These are phyloP conservation scores for Peromyscus nudipes DNA, from an alignment of 2,797 vertebrate species.

Conservation along the genomic window DNA sequence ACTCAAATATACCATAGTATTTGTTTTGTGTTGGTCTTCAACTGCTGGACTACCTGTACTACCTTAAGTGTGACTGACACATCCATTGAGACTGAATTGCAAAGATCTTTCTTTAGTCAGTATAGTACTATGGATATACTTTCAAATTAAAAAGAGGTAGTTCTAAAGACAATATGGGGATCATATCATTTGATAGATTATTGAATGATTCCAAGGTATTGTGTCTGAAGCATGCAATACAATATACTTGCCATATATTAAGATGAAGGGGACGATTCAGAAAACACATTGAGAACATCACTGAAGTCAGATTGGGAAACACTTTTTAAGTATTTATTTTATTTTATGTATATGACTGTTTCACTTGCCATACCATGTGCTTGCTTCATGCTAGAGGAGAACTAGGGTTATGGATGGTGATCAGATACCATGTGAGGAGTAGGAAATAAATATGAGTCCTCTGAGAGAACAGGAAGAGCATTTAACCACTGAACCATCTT, in stretches of 20 bases:
- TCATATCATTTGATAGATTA: neutral
- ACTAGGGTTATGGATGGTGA: neutral
- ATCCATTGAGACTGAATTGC: neutral
- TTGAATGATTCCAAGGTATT: neutral
- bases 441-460: neutral
- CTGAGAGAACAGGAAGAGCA: too few species aligned
- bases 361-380: neutral
- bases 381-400: neutral
- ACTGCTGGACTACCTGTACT: too few species aligned
- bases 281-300: neutral
- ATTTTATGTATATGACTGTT: neutral
- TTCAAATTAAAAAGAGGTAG: neutral
- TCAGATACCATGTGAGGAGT: neutral
- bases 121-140: neutral
- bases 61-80: neutral
- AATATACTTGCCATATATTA: neutral
- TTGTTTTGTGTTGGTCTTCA: neutral
- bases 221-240: neutral
- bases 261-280: rapidly evolving
- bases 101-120: neutral
- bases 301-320: neutral
- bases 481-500: neutral
- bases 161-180: neutral
- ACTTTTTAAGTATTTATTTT: neutral
- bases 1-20: too few species aligned